These are phyloP conservation scores for Acrossocheilus fasciatus DNA, from an alignment of 2,797 vertebrate genomes.

Conservation along the genomic window DNA sequence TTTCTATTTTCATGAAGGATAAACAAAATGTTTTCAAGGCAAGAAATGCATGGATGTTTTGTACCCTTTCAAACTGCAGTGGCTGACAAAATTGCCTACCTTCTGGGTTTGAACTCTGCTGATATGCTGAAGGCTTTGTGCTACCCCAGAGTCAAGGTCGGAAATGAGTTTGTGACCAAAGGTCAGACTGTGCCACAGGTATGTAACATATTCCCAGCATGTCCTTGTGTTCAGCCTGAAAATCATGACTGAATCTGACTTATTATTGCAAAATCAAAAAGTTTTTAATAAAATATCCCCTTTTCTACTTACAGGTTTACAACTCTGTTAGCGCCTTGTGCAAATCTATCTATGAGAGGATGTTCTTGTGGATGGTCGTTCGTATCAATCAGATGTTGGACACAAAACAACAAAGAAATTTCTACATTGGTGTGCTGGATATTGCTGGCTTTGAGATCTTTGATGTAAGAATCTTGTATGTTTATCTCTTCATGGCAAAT, in stretches of 20 bases:
- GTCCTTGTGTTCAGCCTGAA: neutral
- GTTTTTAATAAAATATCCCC: neutral
- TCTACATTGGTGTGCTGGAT: slow-evolving; percentile 91
- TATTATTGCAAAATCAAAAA: too few relatives aligned
- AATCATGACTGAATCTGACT: neutral
- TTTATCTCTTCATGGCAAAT: neutral
- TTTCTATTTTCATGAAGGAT: too few relatives aligned
- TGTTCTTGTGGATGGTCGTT: slow-evolving; percentile 96
- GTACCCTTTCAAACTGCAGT: slow-evolving; percentile 70
- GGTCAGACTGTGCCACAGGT: slow-evolving; percentile 90
- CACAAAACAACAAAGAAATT: slow-evolving; percentile 89
- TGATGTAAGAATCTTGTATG: slow-evolving; percentile 76
- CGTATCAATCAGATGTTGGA: slow-evolving; percentile 93
- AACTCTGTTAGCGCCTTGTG: slow-evolving; percentile 87
- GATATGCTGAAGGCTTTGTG: slow-evolving; percentile 89
- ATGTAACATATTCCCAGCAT: neutral
- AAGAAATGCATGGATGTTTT: neutral
- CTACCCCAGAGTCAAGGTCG: slow-evolving; percentile 89
- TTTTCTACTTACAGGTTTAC: slow-evolving; percentile 75
- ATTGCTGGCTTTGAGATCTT: slow-evolving; percentile 95
- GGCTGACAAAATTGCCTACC: slow-evolving; percentile 88
- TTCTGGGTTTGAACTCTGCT: slow-evolving; percentile 90
- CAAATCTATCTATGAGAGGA: slow-evolving; percentile 89
- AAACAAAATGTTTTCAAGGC: neutral
- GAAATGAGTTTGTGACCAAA: slow-evolving; percentile 88